Evolutionary conservation across 2,797 vertebrate genomes (phyloP).

Genomic region (Aulostomus chinensis): DNA sequence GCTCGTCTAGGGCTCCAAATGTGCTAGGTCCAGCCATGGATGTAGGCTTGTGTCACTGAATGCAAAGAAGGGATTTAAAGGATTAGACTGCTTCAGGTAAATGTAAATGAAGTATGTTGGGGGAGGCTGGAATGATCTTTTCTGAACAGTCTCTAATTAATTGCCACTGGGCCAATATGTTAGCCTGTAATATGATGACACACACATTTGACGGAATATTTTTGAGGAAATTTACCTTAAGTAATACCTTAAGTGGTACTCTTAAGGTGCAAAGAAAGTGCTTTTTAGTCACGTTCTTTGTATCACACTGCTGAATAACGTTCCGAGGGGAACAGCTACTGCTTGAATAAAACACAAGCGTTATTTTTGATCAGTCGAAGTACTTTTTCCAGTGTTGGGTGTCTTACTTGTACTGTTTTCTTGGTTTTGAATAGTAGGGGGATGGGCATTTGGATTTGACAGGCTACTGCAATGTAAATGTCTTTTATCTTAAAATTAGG

Average conservation of each 20-base stretch:
- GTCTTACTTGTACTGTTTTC: slow-evolving; percentile 15
- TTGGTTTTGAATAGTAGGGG: not conserved
- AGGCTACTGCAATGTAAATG: slow-evolving; percentile 12
- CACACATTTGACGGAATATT: slow-evolving; percentile 11
- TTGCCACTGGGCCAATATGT: too few species aligned
- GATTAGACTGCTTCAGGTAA: too few species aligned
- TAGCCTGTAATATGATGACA: too few species aligned
- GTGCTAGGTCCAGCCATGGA: too few species aligned
- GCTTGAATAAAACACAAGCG: slow-evolving; percentile 64
- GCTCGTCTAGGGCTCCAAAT: too few species aligned
- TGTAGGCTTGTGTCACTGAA: slow-evolving; percentile 11
- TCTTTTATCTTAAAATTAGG: slow-evolving; percentile 74
- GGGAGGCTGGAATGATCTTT: too few species aligned
- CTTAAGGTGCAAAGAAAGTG: slow-evolving; percentile 14
- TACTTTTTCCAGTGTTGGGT: slow-evolving; percentile 2
- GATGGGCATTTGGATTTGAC: not conserved
- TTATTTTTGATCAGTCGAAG: slow-evolving; percentile 54
- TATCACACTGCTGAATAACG: slow-evolving; percentile 32
- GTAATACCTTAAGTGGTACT: not conserved
- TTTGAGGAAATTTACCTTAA: not conserved
- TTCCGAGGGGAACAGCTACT: slow-evolving; percentile 29
- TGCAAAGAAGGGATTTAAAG: slow-evolving; percentile 8
- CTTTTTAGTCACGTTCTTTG: slow-evolving; percentile 37
- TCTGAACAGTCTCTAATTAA: too few species aligned
- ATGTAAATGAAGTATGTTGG: too few species aligned